Evolutionary conservation across 2,113 vertebrate species (phyloP).

Genomic region (Vimba vimba): DNA sequence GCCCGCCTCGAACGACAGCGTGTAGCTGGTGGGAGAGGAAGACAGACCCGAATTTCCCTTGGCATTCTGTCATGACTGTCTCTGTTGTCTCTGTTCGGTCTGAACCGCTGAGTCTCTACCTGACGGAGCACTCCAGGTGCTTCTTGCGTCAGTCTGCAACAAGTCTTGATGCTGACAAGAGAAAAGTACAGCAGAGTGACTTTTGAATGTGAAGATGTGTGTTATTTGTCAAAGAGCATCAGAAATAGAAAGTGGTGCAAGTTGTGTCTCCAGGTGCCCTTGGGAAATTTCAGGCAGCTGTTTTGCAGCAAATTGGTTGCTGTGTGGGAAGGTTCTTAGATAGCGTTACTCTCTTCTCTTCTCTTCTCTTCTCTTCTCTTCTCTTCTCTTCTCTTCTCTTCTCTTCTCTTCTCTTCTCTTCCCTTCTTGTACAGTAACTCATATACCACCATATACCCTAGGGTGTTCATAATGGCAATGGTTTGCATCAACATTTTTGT

Average conservation of each 20-base stretch:
- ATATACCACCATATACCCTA: not conserved
- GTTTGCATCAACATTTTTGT: not conserved
- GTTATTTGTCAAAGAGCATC: slow-evolving; percentile 56
- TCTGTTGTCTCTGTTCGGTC: slow-evolving; percentile 38
- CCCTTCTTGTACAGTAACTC: too few species aligned
- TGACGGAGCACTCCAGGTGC: slow-evolving; percentile 49
- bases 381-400: not conserved
- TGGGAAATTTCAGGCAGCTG: slow-evolving; percentile 57
- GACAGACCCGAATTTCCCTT: slow-evolving; percentile 58
- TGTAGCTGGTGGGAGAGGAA: slow-evolving; percentile 45
- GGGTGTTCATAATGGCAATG: not conserved
- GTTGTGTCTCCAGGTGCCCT: slow-evolving; percentile 43
- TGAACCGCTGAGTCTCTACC: slow-evolving; percentile 38
- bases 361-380: slow-evolving; percentile 17
- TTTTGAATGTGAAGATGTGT: slow-evolving; percentile 30
- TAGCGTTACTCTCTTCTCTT: not conserved
- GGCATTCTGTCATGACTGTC: slow-evolving; percentile 57
- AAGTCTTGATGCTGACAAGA: slow-evolving; percentile 30
- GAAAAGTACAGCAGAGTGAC: slow-evolving; percentile 32
- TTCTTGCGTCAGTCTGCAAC: slow-evolving; percentile 29
- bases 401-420: not conserved
- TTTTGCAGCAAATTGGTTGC: slow-evolving; percentile 54
- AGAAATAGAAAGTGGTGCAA: slow-evolving; percentile 51
- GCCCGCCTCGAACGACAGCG: slow-evolving; percentile 44
- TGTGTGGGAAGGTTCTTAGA: slow-evolving; percentile 36